Evolutionary conservation across 2,113 vertebrate genomes (phyloP), one percentile per base, ranked within the genome.

Genomic region (Atlantisia rogersi): DNA sequence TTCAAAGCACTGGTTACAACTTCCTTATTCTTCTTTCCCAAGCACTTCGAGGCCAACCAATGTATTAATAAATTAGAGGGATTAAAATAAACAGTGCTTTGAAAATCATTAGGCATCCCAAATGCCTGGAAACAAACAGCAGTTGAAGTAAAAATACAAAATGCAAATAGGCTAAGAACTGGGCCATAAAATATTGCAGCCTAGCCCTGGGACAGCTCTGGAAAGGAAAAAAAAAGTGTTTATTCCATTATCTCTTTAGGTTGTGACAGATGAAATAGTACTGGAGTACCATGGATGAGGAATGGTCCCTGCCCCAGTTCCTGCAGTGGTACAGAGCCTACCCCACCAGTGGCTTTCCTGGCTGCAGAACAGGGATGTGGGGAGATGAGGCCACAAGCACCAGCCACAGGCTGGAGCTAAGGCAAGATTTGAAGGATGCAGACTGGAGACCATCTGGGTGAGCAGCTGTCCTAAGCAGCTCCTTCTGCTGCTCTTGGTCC

Each of bases 51-150:
- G 95, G 95, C 92, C 96, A 94, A 88, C 75, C 70, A 65, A 69
- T 80, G 70, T 94, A 96, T 96, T 96, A 96, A 97, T 96, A 97
- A 95, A 96, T 97, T 91, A 96, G 90, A 94, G 50, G 79, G 82
- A 96, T 97, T 97, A 96, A 97, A 97, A 96, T 96, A 97, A 96
- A 93, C 94, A 94, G 92, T 88, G 87, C 93, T 96, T 97, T 97
- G 96, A 96, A 96, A 95, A 97, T 95, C 93, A 96, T 96, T 94
- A 97, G 89, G 89, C 95, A 94, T 95, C 86, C 89, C 93, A 94
- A 94, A 96, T 62, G 89, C 58, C 90, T 95, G 68, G 82, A 95
- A 95, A 97, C 87, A 97, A 96, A 91, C 94, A 94, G 70, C 87
- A 95, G 90, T 35, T 88, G 85, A 95, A 93, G 59, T 88, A 90